Conservation (phyloP, 2,113 vertebrate genomes). For the Talpa occidentalis region DNA sequence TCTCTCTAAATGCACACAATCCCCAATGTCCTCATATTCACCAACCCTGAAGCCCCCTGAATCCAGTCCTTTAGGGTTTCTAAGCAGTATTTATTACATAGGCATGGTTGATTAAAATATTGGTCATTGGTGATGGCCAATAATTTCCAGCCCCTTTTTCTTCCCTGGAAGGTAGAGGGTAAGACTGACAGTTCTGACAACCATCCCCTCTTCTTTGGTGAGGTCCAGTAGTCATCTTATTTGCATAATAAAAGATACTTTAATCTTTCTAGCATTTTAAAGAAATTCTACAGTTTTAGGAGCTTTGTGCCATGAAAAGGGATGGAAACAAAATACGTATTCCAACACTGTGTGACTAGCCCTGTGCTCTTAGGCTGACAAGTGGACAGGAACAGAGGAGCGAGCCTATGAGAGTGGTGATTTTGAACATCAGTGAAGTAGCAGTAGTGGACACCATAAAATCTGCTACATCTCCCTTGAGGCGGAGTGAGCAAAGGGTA, state of each 20-base stretch:
- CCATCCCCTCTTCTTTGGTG: neutral
- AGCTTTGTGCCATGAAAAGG: neutral
- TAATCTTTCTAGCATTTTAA: neutral
- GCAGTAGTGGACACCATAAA: neutral
- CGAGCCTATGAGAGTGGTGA: neutral
- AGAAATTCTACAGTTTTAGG: neutral
- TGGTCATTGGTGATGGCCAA: neutral
- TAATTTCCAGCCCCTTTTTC: neutral
- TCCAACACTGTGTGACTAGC: neutral
- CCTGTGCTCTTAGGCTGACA: neutral
- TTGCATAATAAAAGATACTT: neutral
- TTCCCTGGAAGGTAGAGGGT: neutral
- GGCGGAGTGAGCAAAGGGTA: neutral
- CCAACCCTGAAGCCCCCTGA: neutral
- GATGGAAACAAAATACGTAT: neutral
- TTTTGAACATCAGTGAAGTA: neutral
- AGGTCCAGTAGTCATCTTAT: neutral
- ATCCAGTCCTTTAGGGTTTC: neutral
- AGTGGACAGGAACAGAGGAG: neutral
- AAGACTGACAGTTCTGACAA: neutral
- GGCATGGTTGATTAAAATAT: neutral
- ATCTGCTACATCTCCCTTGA: neutral
- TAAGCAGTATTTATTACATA: neutral
- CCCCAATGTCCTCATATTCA: neutral
- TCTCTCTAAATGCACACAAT: neutral